Evolutionary conservation across 2,888 invertebrate species (phyloP), one percentile per base, ranked within the genome.

Genomic region (Lordiphosa fenestrarum): DNA sequence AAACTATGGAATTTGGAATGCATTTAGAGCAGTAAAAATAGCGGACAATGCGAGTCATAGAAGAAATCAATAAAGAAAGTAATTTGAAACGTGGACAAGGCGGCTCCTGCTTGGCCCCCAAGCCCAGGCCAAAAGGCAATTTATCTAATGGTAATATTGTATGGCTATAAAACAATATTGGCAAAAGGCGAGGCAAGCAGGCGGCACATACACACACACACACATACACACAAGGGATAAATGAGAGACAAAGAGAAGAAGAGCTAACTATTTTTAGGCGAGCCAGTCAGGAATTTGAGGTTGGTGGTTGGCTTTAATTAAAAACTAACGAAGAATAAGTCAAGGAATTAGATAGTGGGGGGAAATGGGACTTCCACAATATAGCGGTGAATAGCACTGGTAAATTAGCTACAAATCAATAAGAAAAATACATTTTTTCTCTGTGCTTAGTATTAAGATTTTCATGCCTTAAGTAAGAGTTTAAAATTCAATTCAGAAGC

Each of bases 61-160:
- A 50, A 51, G 66, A 82, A 84, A 80, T 80, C 80, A 84, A 80
- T 80, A 80, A 80, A 80, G 80, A 80, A 80, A 84, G 80, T 84
- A 80, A 82, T 80, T 82, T 82, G 83, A 84, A 84, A 80, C 83
- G 80, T 81, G 78, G 63, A 38, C 47, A 52, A 25, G 47, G 47
- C 35, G 21, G 12, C 23, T 12, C 25, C 12, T 25, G 19, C 35
- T 33, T 10, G 21, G 35, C 13, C 25, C 21, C 19, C 19, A 19
- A n/a, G 35, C 30, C 30, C 30, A 66, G 75, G 61, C 70, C 60
- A 65, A 67, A 75, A 80, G 77, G 82, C 84, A 77, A 77, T 77
- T 77, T 84, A 81, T 77, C 77, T 77, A 77, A 77, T 77, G 77
- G 77, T 77, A 77, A 77, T 77, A 77, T 81, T 77, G 84, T 84